Evolutionary conservation across 2,797 vertebrate genomes (phyloP), one percentile per base, ranked within the genome.

Genomic region (Enoplosus armatus): DNA sequence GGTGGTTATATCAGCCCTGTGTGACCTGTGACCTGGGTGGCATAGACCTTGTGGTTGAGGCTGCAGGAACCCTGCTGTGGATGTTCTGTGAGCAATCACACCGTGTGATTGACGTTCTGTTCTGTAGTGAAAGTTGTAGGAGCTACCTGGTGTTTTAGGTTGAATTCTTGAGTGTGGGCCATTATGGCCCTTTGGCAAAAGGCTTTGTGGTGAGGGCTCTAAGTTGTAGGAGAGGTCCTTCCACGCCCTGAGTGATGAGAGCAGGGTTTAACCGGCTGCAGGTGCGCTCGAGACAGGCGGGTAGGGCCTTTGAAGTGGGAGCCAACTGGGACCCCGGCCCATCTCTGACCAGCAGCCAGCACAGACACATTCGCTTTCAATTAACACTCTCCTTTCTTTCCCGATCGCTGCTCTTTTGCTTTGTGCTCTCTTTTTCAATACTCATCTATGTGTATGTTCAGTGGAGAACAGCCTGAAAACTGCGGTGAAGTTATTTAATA

Each of bases 251-350:
- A 94, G 90, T 91, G 94, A 96, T 95, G 95, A 95, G 91, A 95
- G 94, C 93, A 91, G 91, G 80, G 87, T 95, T 93, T 96, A 96
- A 95, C 91, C 82, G 91, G 85, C 93, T 95, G 93, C 95, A 96
- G 95, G 95, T 96, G 95, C 91, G 82, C 85, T 77, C 45, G n/a
- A 91, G 88, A 90, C 89, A 90, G 92, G 83, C 91, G 82, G 90
- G 85, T 80, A 75, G 84, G 56, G 79, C 73, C 94, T 95, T 96
- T 96, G 95, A 96, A 94, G 94, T 95, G 58, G 48, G 79, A 87
- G 95, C 95, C 95, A 96, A 95, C 84, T 93, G 93, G 92, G 93
- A 95, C 86, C 83, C 65, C n/a, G 50, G 94, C 93, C 93, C 91
- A 93, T 93, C 91, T 85, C 92, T 90, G 90, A 92, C 93, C 90